Conservation (phyloP, 2,113 vertebrate genomes). For the Phasianus colchicus region DNA sequence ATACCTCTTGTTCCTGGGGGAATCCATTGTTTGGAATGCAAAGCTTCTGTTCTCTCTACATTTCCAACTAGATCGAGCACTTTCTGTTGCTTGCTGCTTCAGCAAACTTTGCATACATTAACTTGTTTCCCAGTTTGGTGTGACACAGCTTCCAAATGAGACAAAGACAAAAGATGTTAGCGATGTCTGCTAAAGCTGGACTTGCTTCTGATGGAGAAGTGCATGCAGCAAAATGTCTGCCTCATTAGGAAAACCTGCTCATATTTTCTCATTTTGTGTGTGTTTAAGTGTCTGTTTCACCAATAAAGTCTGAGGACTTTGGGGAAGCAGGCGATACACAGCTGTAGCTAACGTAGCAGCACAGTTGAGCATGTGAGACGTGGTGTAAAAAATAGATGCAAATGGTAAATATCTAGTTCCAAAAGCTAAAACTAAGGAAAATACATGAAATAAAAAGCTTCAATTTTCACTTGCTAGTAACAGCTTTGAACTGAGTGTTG, state of each 20-base stretch:
- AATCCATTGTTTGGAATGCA: conserved; percentile 44
- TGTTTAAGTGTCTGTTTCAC: background rate
- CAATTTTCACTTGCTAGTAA: background rate
- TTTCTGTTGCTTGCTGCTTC: background rate
- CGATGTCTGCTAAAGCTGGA: conserved; percentile 26
- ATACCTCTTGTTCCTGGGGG: conserved; percentile 24
- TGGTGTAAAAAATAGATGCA: background rate
- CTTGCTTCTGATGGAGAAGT: conserved; percentile 5
- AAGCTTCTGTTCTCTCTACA: conserved; percentile 3
- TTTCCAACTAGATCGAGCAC: background rate
- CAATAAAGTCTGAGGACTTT: background rate
- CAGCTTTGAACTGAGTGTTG: background rate
- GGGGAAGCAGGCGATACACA: background rate
- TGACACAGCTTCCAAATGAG: background rate
- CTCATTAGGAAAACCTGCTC: conserved; percentile 6
- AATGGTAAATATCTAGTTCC: conserved; percentile 19
- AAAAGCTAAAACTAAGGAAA: background rate
- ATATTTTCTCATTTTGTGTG: background rate
- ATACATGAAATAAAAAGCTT: background rate
- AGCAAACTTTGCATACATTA: conserved; percentile 24
- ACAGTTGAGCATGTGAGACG: background rate
- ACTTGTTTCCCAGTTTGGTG: background rate
- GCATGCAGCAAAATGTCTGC: background rate
- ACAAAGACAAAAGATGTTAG: conserved; percentile 37
- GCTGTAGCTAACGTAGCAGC: conserved; percentile 8